These are phyloP conservation scores for Melieria omissa DNA, from an alignment of 2,888 invertebrate species.

Conservation along the genomic window DNA sequence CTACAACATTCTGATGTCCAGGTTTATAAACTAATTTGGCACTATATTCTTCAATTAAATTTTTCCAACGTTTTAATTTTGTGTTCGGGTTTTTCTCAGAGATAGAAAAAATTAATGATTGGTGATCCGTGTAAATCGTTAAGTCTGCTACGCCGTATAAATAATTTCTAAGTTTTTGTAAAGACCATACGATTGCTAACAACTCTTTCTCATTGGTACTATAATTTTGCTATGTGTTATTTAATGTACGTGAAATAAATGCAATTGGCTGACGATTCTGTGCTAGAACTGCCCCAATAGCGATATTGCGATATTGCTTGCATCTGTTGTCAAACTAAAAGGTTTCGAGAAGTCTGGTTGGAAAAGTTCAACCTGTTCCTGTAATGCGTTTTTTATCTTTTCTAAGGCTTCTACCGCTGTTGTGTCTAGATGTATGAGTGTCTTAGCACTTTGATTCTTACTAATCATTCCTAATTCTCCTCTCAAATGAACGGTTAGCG, in stretches of 20 bases:
- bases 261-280: constrained; percentile 9
- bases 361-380: too few relatives aligned
- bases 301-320: background rate
- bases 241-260: constrained; percentile 6
- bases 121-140: constrained; percentile 1
- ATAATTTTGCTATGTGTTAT: background rate
- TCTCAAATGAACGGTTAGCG: background rate
- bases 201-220: background rate
- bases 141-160: background rate
- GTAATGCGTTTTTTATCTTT: too few relatives aligned
- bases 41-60: too few relatives aligned
- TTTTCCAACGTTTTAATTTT: too few relatives aligned
- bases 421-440: too few relatives aligned
- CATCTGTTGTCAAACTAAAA: constrained; percentile 5
- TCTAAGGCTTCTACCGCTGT: background rate
- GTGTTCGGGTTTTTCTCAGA: too few relatives aligned
- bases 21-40: too few relatives aligned
- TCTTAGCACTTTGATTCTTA: too few relatives aligned
- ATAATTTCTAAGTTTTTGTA: constrained; percentile 14
- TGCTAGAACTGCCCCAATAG: background rate
- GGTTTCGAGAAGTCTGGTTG: background rate
- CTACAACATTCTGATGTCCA: too few relatives aligned
- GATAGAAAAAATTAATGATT: background rate
- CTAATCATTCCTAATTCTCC: too few relatives aligned
- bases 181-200: constrained; percentile 9